Evolutionary conservation across 1,140 invertebrate species (phyloP), one percentile per base, ranked within the genome.

Genomic region (Atta texana): DNA sequence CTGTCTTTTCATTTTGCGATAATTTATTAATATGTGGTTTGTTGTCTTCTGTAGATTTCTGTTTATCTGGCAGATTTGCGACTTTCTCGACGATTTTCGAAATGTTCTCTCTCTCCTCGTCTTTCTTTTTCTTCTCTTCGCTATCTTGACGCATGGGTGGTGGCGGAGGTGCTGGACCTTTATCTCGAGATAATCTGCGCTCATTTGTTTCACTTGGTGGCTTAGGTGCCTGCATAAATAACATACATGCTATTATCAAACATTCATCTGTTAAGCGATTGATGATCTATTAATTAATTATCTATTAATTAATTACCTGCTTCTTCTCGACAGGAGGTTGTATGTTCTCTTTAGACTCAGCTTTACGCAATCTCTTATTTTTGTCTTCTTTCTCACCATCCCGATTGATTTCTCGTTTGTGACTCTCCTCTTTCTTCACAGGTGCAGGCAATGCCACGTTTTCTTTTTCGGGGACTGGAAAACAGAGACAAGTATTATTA

Each of bases 151-250:
- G 91, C 71, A 93, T 87, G 0, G 94, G 92, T 78, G 95, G 95
- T 64, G 96, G 95, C 85, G 94, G 94, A 74, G 96, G 96, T 24
- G 96, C 95, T 39, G 96, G 96, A 49, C 96, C 96, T 89, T 96
- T 96, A 71, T 96, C 96, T 82, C 95, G 93, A 55, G 95, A 95
- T 82, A 92, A 82, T 91, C 93, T 92, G 78, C 94, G 93, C 75
- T 95, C 95, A 53, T 66, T 94, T 18, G 87, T 84, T 69, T 94
- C 94, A 55, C n/a, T 87, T 63, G 90, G 95, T 44, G 96, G 94
- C 84, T 96, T 94, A 85, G 95, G 95, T 85, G 95, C 94, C 94
- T 95, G 10, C 16, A 63, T 64, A 51, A 57, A 57, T 85, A 76
- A 59, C 3, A 39, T 24, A 31, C 6, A n/a, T 8, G 51, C 31